Evolutionary conservation across 2,113 vertebrate genomes (phyloP).

Genomic region (Azemiops feae): DNA sequence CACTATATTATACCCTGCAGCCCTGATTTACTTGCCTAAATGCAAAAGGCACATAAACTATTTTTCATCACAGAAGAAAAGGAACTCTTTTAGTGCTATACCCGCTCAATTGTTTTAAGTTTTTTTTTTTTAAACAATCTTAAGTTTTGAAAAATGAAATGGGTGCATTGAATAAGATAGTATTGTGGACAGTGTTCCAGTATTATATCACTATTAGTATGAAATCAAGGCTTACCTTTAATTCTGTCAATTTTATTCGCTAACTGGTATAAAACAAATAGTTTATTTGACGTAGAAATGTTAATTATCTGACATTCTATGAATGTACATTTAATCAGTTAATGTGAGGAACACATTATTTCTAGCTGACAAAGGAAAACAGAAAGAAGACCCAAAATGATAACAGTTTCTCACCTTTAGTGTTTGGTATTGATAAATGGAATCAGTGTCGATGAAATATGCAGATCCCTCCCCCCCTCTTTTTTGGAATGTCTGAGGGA

Average conservation of each 20-base stretch:
- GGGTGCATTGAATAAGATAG: background rate
- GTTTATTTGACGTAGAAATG: background rate
- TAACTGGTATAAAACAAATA: background rate
- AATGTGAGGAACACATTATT: background rate
- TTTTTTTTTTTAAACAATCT: background rate
- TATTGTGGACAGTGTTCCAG: background rate
- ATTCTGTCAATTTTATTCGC: background rate
- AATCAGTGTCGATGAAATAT: conserved; percentile 37
- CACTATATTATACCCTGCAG: background rate
- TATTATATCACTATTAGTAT: background rate
- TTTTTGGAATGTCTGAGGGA: conserved; percentile 48
- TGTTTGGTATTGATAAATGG: conserved; percentile 34
- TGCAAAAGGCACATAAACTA: background rate
- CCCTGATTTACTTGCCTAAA: background rate
- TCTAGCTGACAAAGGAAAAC: conserved; percentile 30
- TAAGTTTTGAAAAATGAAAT: background rate
- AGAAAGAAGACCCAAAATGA: conserved; percentile 33
- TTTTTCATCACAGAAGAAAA: background rate
- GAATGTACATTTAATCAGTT: conserved; percentile 1
- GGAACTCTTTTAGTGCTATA: background rate
- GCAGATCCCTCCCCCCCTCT: conserved; percentile 36
- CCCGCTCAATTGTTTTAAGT: background rate
- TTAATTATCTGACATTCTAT: background rate
- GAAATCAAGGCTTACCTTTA: background rate
- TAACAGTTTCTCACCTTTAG: conserved; percentile 29